Conservation (phyloP, 1,140 invertebrate genomes). For the Hirudo medicinalis region DNA sequence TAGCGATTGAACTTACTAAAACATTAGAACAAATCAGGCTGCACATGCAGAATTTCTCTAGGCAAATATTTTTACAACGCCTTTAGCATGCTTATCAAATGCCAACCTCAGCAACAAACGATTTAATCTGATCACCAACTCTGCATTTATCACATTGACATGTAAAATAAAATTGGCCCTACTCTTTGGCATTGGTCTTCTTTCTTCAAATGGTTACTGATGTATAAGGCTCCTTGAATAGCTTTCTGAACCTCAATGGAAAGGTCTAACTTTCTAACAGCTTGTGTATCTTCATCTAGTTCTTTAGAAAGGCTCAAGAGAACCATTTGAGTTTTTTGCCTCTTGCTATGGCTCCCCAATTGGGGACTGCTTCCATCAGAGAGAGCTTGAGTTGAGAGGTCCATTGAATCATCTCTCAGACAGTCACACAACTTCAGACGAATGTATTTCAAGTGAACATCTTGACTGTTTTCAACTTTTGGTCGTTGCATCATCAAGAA, state of each 20-base stretch:
- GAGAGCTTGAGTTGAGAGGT: neutral
- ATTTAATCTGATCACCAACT: too few species aligned
- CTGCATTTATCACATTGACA: too few species aligned
- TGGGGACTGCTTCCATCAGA: neutral
- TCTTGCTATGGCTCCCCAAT: neutral
- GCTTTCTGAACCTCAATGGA: conserved; percentile 73
- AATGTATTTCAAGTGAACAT: conserved; percentile 24
- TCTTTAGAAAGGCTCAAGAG: conserved; percentile 22
- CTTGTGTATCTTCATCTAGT: conserved; percentile 19
- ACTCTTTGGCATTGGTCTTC: conserved; percentile 55
- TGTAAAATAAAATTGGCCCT: neutral
- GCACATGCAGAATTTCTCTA: too few species aligned
- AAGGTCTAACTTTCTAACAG: conserved; percentile 21
- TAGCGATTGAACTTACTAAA: too few species aligned
- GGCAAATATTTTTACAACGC: too few species aligned
- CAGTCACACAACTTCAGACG: conserved; percentile 17
- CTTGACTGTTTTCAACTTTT: conserved; percentile 24
- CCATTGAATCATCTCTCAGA: conserved; percentile 5
- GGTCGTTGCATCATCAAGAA: conserved; percentile 23
- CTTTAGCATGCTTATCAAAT: too few species aligned
- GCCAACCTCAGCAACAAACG: too few species aligned
- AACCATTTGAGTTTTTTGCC: conserved; percentile 18
- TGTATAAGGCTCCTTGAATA: conserved; percentile 76
- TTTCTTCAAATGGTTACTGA: conserved; percentile 85
- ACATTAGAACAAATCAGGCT: too few species aligned